phyloP scores from a whole-genome alignment of 2,113 vertebrate species.

The Urocitellus parryii region DNA sequence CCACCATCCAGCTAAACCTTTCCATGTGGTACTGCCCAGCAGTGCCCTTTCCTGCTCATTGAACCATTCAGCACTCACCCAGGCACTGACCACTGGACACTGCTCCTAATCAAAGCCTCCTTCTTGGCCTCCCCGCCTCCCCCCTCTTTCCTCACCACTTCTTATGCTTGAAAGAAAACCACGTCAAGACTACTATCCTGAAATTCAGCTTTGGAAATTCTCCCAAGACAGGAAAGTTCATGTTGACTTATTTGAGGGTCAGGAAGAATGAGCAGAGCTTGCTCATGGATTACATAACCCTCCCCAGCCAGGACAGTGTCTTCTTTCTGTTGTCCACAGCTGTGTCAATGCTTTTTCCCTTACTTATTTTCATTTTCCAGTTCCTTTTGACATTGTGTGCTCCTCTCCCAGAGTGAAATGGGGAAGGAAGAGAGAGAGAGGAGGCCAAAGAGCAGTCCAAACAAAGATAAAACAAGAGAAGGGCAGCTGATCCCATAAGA shows the following conservation, averaged over 20 bases:
- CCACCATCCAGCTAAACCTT: neutral
- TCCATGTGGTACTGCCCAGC: neutral
- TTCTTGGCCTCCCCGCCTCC: neutral
- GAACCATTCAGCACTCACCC: neutral
- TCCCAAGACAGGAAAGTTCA: neutral
- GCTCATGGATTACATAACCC: neutral
- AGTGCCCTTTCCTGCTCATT: neutral
- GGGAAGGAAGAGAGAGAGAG: neutral
- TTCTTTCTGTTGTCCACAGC: neutral
- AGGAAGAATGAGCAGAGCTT: neutral
- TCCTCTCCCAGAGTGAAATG: neutral
- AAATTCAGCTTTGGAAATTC: neutral
- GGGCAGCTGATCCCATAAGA: neutral
- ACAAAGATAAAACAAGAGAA: neutral
- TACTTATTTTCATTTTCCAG: neutral
- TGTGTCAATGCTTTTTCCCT: neutral
- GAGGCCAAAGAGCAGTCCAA: neutral
- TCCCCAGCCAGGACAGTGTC: neutral
- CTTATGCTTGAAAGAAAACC: neutral
- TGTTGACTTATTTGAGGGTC: neutral
- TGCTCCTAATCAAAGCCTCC: neutral
- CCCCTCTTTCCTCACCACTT: neutral
- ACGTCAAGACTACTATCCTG: neutral
- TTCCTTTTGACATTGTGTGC: neutral
- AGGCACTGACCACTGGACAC: no score